Conservation (phyloP, 2,113 vertebrate species). For the Vanacampus margaritifer region DNA sequence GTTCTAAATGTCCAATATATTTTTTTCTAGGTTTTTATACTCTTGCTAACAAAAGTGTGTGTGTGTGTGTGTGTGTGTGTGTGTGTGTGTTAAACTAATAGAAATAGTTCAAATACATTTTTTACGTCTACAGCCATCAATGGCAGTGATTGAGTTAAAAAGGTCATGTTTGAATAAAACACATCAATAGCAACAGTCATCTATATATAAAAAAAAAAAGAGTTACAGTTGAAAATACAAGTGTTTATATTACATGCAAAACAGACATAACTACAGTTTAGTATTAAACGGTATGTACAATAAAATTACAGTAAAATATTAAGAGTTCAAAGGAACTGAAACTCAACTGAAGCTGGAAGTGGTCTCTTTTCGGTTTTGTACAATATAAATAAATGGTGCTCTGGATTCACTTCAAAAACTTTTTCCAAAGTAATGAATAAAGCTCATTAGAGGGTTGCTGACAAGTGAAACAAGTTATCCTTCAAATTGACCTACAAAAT, state of each 20-base stretch:
- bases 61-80: too few relatives aligned
- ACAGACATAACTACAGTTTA: background rate
- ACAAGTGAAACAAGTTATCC: background rate
- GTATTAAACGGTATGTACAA: background rate
- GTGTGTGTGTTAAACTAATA: too few relatives aligned
- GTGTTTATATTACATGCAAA: background rate
- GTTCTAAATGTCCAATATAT: too few relatives aligned
- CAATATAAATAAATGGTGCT: background rate
- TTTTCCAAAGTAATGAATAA: background rate
- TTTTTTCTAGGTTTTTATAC: too few relatives aligned
- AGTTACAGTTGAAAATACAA: background rate
- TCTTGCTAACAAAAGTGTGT: too few relatives aligned
- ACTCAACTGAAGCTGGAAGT: background rate
- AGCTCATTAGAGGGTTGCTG: too few relatives aligned
- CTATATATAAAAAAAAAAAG: background rate
- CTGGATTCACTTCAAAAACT: too few relatives aligned
- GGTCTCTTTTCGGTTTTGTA: background rate
- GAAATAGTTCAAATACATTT: too few relatives aligned
- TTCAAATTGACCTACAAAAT: background rate
- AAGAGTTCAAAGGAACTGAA: background rate
- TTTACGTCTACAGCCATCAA: too few relatives aligned
- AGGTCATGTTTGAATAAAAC: background rate
- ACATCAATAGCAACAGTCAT: background rate
- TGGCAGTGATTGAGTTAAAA: too few relatives aligned
- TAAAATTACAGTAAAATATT: background rate